Evolutionary conservation across 2,888 invertebrate species (phyloP).

Genomic region (Volucella inanis): DNA sequence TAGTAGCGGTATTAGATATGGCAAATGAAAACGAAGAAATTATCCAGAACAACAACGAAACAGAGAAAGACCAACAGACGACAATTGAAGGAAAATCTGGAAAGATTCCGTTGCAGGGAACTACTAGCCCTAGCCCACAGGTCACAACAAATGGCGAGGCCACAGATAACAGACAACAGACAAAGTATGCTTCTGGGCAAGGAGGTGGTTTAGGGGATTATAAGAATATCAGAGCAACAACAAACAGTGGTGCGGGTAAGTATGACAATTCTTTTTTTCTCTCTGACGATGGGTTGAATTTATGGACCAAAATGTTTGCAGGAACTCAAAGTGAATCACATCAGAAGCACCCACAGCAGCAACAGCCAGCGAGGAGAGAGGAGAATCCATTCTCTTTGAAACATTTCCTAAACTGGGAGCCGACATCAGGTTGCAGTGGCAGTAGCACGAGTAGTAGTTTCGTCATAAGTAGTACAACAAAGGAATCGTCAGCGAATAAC

Average conservation of each 20-base stretch:
- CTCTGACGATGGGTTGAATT: not conserved
- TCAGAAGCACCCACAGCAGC: constrained; percentile 25
- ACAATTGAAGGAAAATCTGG: constrained; percentile 44
- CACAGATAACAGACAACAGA: constrained; percentile 59
- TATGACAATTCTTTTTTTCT: constrained; percentile 8
- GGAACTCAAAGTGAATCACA: constrained; percentile 51
- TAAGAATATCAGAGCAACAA: constrained; percentile 78
- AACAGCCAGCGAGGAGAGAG: constrained; percentile 55
- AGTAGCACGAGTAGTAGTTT: constrained; percentile 51
- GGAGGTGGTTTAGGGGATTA: constrained; percentile 76
- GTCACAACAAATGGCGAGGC: constrained; percentile 56
- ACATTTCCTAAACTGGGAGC: constrained; percentile 90
- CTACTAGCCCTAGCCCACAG: constrained; percentile 10
- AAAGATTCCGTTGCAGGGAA: constrained; percentile 27
- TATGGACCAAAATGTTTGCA: not conserved
- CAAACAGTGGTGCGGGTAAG: constrained; percentile 60
- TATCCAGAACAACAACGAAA: constrained; percentile 75
- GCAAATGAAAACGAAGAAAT: constrained; percentile 81
- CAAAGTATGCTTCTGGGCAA: constrained; percentile 26
- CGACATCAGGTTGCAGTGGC: constrained; percentile 76
- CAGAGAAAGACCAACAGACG: constrained; percentile 57
- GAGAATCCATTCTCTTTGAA: constrained; percentile 93
- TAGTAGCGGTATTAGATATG: constrained; percentile 76
- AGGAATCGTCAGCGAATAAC: constrained; percentile 53
- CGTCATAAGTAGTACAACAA: constrained; percentile 63